phyloP scores from a whole-genome alignment of 2,888 invertebrate species.

The Tetropium fuscum region DNA sequence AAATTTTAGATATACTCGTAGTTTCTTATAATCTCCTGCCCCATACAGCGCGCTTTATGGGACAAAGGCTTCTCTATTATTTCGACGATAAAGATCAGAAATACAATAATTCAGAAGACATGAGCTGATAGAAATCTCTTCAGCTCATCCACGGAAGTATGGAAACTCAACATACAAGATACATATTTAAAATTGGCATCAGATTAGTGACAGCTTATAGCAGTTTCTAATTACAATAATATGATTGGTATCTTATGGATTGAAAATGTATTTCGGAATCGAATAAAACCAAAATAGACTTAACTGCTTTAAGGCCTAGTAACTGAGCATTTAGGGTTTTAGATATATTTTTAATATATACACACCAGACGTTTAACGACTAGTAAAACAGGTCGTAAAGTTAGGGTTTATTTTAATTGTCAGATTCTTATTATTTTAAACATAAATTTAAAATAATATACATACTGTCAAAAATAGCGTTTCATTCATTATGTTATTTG shows the following conservation, averaged over 20 bases:
- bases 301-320: conserved; percentile 1
- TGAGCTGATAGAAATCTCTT: conserved; percentile 5
- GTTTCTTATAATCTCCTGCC: no score
- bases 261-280: not conserved
- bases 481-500: conserved; percentile 19
- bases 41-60: no score
- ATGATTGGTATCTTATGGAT: no score
- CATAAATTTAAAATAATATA: conserved; percentile 38
- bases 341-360: conserved; percentile 28
- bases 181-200: no score
- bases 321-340: conserved; percentile 14
- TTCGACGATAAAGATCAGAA: no score
- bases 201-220: no score
- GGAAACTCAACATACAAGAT: no score
- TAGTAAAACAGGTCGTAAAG: conserved; percentile 31
- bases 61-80: no score
- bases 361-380: conserved; percentile 26
- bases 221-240: no score
- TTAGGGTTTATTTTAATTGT: conserved; percentile 36
- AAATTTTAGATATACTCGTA: no score
- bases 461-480: conserved; percentile 34
- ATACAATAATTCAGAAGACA: no score
- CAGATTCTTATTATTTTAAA: conserved; percentile 31
- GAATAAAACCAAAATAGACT: conserved; percentile 13
- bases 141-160: not conserved